A percentile compares a stretch with the other conserved stretches of the same genome.
These are phyloP conservation scores for Ammodytes dubius DNA, from an alignment of 2,113 vertebrate genomes.

Conservation along the genomic window DNA sequence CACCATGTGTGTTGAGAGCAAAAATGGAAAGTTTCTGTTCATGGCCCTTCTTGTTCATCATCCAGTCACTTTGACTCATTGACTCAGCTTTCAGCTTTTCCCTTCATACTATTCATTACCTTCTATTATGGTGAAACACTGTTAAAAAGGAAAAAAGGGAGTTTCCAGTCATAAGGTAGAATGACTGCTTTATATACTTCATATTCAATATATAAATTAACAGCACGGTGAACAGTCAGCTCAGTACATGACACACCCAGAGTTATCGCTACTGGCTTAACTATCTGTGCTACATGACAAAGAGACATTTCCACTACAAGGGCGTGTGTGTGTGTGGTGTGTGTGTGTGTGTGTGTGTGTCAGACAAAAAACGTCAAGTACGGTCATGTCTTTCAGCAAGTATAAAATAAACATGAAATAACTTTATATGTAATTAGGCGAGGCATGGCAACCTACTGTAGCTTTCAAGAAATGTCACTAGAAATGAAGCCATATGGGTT, in stretches of 20 bases:
- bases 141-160: fast-evolving
- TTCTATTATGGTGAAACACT: background rate
- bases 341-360: background rate
- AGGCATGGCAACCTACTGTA: background rate
- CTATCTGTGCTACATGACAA: background rate
- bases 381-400: constrained; percentile 6
- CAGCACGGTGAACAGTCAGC: background rate
- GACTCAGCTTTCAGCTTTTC: background rate
- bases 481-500: background rate
- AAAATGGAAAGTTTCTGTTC: constrained; percentile 22
- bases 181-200: background rate
- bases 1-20: background rate
- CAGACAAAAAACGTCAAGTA: constrained; percentile 19
- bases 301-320: constrained; percentile 14
- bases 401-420: background rate
- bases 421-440: no score
- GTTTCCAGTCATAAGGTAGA: background rate
- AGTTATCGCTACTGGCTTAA: constrained; percentile 23
- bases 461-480: no score
- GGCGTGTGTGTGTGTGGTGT: constrained; percentile 49
- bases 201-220: background rate
- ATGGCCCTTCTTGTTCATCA: background rate
- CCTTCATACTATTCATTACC: background rate
- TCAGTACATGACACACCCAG: constrained; percentile 37
- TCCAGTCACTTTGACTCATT: background rate